Percentiles rank a stretch among this genome's conserved stretches.
These are phyloP conservation scores for Lepidotrigona ventralis DNA, from an alignment of 1,140 invertebrate genomes.

Conservation along the genomic window DNA sequence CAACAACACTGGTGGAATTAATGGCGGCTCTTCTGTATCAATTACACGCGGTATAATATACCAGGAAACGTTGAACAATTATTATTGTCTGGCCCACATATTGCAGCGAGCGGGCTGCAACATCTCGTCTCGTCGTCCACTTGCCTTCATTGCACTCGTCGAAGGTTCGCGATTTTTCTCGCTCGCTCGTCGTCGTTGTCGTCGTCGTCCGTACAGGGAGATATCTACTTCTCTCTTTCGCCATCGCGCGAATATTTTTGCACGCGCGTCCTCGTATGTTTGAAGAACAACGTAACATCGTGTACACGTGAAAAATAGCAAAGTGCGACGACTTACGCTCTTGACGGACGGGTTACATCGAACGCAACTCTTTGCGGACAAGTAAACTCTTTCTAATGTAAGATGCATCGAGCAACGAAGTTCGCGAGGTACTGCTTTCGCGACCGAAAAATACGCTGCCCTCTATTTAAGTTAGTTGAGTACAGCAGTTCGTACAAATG, in stretches of 20 bases:
- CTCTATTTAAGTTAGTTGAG: slow-evolving; percentile 47
- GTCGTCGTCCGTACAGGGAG: no score
- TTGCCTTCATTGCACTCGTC: slow-evolving; percentile 65
- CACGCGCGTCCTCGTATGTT: neutral
- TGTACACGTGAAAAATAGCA: neutral
- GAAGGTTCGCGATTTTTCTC: slow-evolving; percentile 54
- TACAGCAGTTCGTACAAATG: slow-evolving; percentile 48
- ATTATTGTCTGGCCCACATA: slow-evolving; percentile 74
- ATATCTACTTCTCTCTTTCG: neutral
- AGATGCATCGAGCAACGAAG: neutral
- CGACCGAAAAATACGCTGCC: neutral
- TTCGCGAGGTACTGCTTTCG: neutral
- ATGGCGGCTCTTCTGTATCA: slow-evolving; percentile 68
- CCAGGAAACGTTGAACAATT: slow-evolving; percentile 73
- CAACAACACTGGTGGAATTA: slow-evolving; percentile 50
- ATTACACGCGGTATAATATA: slow-evolving; percentile 68
- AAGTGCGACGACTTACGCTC: neutral
- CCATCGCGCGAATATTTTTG: neutral
- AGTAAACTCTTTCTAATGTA: neutral
- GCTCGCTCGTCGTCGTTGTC: no score
- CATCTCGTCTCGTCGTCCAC: slow-evolving; percentile 52
- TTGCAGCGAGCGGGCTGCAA: slow-evolving; percentile 41
- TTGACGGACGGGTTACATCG: neutral
- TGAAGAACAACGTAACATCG: neutral
- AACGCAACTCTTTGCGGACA: neutral